Conservation (phyloP, 2,888 invertebrate species). For the Fissipunctia ypsillon region DNA sequence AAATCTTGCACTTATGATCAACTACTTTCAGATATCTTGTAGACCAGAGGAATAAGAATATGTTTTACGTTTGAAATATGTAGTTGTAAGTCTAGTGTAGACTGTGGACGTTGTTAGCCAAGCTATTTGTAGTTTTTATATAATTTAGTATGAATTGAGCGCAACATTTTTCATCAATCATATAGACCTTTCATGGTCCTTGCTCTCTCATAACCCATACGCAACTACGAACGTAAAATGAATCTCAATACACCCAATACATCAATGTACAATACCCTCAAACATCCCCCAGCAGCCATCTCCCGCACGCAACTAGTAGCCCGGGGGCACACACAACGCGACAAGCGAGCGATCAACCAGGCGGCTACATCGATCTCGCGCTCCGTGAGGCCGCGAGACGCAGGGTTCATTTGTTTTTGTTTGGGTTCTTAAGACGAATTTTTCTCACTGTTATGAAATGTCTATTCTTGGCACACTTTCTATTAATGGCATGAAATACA, state of each 20-base stretch:
- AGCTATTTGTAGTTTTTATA: no score
- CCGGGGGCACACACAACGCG: conserved; percentile 31
- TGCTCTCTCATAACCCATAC: not conserved
- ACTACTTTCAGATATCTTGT: conserved; percentile 26
- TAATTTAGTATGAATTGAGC: no score
- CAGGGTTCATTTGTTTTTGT: conserved; percentile 32
- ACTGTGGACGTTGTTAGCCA: no score
- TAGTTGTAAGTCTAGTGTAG: not conserved
- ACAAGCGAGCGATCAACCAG: conserved; percentile 50
- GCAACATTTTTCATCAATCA: not conserved
- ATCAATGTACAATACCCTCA: conserved; percentile 32
- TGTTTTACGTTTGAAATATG: conserved; percentile 13
- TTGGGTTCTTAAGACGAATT: conserved; percentile 25
- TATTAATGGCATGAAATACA: not conserved
- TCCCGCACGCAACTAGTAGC: conserved; percentile 41
- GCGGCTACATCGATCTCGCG: conserved; percentile 43
- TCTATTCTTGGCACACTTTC: not conserved
- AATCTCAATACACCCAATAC: conserved; percentile 16
- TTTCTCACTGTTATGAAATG: not conserved
- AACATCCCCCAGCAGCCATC: not conserved
- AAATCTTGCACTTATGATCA: conserved; percentile 19
- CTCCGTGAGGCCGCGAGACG: conserved; percentile 3
- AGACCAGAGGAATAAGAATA: not conserved
- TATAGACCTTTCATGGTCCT: not conserved
- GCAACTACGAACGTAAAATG: not conserved